phyloP scores from a whole-genome alignment of 2,797 vertebrate species.

The Gymnodraco acuticeps region DNA sequence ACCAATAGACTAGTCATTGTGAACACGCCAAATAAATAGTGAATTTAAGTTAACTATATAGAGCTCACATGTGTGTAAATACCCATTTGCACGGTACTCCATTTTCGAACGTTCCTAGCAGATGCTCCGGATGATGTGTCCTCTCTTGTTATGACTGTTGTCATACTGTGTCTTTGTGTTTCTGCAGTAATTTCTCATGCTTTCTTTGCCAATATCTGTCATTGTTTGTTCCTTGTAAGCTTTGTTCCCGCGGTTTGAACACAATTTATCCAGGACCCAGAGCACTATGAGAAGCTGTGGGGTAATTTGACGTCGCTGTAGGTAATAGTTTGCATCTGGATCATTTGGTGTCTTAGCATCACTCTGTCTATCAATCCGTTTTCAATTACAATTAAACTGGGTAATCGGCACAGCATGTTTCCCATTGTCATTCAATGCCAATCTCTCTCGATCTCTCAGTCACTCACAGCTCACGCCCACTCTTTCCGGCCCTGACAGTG shows the following conservation, averaged over 20 bases:
- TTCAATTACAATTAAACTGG: conserved; percentile 37
- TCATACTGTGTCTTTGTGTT: conserved; percentile 14
- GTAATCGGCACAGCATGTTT: conserved; percentile 10
- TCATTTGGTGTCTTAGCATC: neutral
- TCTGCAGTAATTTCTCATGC: conserved; percentile 21
- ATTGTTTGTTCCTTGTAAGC: conserved; percentile 27
- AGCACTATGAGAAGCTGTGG: conserved; percentile 1
- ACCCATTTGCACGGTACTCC: conserved; percentile 7
- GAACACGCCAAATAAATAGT: too few relatives aligned
- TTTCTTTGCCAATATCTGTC: conserved; percentile 38
- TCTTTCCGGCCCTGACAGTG: neutral
- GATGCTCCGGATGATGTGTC: conserved; percentile 30
- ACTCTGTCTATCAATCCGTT: conserved; percentile 28
- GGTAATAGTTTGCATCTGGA: conserved; percentile 38
- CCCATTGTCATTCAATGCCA: neutral
- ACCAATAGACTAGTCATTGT: too few relatives aligned
- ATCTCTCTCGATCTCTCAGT: neutral
- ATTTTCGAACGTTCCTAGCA: conserved; percentile 27
- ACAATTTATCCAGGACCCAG: conserved; percentile 9
- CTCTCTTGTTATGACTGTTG: conserved; percentile 29
- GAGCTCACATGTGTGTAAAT: neutral
- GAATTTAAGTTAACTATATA: too few relatives aligned
- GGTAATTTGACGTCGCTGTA: conserved; percentile 16
- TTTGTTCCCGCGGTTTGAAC: conserved; percentile 24
- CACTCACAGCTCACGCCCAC: neutral